Conservation (phyloP, 2,888 invertebrate genomes). For the Meteorus cinctellus region DNA sequence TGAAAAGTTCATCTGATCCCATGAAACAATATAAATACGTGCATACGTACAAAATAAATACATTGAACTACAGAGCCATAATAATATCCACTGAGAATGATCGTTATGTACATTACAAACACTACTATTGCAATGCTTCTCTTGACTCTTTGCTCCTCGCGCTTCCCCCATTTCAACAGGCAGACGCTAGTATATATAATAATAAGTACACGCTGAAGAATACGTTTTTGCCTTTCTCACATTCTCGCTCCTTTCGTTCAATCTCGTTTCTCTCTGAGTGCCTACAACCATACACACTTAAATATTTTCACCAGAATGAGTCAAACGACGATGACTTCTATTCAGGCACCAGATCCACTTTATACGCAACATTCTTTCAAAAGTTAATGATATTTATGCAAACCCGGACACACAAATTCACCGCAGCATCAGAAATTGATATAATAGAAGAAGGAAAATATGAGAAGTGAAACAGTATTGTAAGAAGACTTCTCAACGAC, state of each 20-base stretch:
- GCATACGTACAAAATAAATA: too few species aligned
- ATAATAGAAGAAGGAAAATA: background rate
- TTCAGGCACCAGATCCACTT: background rate
- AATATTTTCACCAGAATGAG: background rate
- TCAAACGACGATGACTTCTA: constrained; percentile 14
- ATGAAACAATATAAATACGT: background rate
- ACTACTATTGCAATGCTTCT: background rate
- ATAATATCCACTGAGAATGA: background rate
- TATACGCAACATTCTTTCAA: constrained; percentile 18
- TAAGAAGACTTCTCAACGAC: background rate
- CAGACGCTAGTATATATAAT: too few species aligned
- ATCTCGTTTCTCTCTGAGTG: background rate
- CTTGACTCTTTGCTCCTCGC: background rate
- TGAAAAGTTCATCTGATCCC: background rate
- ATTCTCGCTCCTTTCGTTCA: background rate
- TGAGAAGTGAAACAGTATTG: background rate
- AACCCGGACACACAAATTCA: background rate
- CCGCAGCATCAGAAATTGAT: background rate
- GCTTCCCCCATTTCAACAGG: background rate
- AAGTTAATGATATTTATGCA: constrained; percentile 31
- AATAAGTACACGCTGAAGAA: too few species aligned
- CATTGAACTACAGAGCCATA: background rate
- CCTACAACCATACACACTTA: constrained; percentile 12
- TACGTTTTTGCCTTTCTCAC: too few species aligned
- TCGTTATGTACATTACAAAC: background rate